Conservation (phyloP, 2,888 invertebrate genomes). For the Parochlus steinenii region DNA sequence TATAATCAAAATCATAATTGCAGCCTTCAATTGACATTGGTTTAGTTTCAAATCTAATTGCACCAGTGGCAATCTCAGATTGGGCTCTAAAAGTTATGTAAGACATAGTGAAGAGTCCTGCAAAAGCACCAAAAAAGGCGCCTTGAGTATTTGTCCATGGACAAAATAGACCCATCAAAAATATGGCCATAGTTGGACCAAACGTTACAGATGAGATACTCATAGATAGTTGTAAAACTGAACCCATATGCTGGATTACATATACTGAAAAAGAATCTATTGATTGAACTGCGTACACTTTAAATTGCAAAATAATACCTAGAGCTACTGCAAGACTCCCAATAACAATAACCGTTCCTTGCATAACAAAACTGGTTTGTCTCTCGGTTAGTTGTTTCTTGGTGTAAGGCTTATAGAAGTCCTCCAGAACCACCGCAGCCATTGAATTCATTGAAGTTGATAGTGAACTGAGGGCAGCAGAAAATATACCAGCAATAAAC, state of each 20-base stretch:
- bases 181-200: slow-evolving; percentile 49
- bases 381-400: slow-evolving; percentile 37
- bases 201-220: slow-evolving; percentile 51
- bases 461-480: slow-evolving; percentile 70
- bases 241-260: slow-evolving; percentile 49
- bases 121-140: slow-evolving; percentile 47
- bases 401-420: slow-evolving; percentile 53
- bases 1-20: slow-evolving; percentile 22
- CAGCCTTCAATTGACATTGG: slow-evolving; percentile 35
- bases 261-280: too few relatives aligned
- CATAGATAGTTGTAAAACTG: slow-evolving; percentile 48
- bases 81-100: slow-evolving; percentile 57
- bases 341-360: slow-evolving; percentile 43
- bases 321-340: slow-evolving; percentile 47
- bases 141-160: slow-evolving; percentile 55
- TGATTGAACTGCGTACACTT: too few relatives aligned
- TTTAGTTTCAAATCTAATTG: slow-evolving; percentile 37
- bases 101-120: slow-evolving; percentile 43
- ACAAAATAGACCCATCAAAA: slow-evolving; percentile 48
- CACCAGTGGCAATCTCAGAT: slow-evolving; percentile 44
- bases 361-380: slow-evolving; percentile 45
- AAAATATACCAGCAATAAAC: slow-evolving; percentile 77
- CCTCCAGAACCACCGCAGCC: slow-evolving; percentile 64
- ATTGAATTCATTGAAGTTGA: slow-evolving; percentile 68
- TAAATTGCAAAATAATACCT: too few relatives aligned